Evolutionary conservation across 2,113 vertebrate species (phyloP).

Genomic region (Pangasianodon gigas): DNA sequence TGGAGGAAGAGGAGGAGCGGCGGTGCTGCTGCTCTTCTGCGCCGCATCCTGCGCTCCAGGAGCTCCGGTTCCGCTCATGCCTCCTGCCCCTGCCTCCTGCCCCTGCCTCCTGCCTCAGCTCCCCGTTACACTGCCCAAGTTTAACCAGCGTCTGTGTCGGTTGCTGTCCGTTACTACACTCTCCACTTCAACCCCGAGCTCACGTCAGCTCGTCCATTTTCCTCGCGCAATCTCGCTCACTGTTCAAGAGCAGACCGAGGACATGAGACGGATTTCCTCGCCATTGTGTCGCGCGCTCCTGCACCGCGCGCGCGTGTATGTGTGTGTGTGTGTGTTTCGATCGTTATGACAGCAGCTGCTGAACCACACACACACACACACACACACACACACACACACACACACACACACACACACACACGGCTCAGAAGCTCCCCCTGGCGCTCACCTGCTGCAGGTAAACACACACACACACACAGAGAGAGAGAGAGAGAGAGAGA

Average conservation of each 20-base stretch:
- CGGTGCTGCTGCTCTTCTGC: not conserved
- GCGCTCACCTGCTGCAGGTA: not conserved
- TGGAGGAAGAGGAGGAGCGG: not conserved
- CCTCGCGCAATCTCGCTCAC: not conserved
- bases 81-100: not conserved
- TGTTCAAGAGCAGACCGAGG: not conserved
- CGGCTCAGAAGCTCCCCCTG: not conserved
- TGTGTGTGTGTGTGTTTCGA: not conserved
- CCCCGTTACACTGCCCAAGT: not conserved
- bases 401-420: not conserved
- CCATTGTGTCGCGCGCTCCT: not conserved
- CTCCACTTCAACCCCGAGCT: not conserved
- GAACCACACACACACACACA: not conserved
- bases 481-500: too few species aligned
- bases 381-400: not conserved
- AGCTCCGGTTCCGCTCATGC: constrained; percentile 4
- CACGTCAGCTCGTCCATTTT: constrained; percentile 14
- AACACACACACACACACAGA: not conserved
- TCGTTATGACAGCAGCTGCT: constrained; percentile 6
- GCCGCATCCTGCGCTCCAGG: constrained; percentile 6
- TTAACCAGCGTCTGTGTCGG: not conserved
- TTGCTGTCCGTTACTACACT: not conserved
- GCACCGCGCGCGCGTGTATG: not conserved
- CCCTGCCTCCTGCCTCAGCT: not conserved
- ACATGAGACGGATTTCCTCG: not conserved